phyloP scores from a whole-genome alignment of 1,140 invertebrate genomes.

The Yoshiicerus persimilis region DNA sequence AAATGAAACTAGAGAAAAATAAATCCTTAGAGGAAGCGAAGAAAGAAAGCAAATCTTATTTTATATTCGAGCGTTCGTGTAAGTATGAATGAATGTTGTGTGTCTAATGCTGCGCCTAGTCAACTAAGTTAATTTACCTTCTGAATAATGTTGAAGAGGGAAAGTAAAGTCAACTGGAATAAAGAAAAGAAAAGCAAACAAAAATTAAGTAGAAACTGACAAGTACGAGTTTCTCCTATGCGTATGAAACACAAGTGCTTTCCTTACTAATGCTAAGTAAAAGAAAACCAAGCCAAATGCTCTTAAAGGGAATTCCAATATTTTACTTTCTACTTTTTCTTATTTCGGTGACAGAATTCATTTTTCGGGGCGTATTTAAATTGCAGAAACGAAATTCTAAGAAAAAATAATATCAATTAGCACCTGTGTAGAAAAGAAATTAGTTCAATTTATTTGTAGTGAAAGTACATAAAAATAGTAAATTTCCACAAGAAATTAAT shows the following conservation, averaged over 20 bases:
- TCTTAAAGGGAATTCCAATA: neutral
- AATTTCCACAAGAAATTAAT: too few relatives aligned
- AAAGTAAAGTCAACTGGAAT: neutral
- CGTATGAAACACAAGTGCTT: neutral
- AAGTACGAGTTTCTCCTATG: neutral
- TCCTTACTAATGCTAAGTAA: neutral
- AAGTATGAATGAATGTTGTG: neutral
- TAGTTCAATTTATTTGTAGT: too few relatives aligned
- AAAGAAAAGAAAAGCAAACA: neutral
- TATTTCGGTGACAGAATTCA: neutral
- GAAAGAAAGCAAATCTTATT: too few relatives aligned
- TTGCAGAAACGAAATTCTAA: too few relatives aligned
- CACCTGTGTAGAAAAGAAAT: too few relatives aligned
- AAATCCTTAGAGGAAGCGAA: neutral
- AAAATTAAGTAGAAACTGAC: neutral
- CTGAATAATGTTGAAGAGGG: neutral
- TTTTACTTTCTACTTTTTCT: neutral
- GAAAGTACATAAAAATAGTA: too few relatives aligned
- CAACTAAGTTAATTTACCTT: neutral
- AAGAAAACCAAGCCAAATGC: neutral
- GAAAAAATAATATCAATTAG: too few relatives aligned
- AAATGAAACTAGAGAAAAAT: neutral
- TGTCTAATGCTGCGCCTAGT: too few relatives aligned
- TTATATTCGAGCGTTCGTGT: neutral
- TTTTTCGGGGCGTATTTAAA: neutral